Conservation (phyloP, 2,797 vertebrate species). For the Chiloscyllium punctatum region DNA sequence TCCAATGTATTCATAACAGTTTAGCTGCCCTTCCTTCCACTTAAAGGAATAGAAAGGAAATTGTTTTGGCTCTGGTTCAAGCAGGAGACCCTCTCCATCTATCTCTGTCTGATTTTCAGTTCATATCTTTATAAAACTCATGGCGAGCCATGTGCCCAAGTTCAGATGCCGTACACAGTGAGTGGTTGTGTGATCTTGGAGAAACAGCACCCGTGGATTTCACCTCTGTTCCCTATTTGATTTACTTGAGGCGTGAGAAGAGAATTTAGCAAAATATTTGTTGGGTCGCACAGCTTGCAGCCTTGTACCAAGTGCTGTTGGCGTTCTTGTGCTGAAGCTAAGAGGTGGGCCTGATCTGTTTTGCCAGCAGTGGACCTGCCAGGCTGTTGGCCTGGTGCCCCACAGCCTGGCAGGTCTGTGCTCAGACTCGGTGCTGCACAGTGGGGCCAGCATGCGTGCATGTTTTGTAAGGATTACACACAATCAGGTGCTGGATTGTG, state of each 20-base stretch:
- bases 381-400: not conserved
- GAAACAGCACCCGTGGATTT: not conserved
- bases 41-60: not conserved
- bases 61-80: not conserved
- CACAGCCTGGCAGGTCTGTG: not conserved
- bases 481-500: not conserved
- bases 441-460: not conserved
- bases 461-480: not conserved
- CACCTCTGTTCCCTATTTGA: not conserved
- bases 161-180: not conserved
- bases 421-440: not conserved
- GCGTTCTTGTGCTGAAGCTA: not conserved
- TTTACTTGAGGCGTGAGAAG: not conserved
- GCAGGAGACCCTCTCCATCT: not conserved
- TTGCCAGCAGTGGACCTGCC: not conserved
- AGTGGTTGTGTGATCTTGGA: not conserved
- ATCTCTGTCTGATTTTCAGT: not conserved
- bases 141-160: not conserved
- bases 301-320: not conserved
- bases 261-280: not conserved
- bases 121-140: not conserved
- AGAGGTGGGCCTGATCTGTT: not conserved
- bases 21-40: not conserved
- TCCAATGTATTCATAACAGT: not conserved
- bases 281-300: not conserved